Conservation (phyloP, 2,113 vertebrate genomes). For the Misgurnus mizolepis region DNA sequence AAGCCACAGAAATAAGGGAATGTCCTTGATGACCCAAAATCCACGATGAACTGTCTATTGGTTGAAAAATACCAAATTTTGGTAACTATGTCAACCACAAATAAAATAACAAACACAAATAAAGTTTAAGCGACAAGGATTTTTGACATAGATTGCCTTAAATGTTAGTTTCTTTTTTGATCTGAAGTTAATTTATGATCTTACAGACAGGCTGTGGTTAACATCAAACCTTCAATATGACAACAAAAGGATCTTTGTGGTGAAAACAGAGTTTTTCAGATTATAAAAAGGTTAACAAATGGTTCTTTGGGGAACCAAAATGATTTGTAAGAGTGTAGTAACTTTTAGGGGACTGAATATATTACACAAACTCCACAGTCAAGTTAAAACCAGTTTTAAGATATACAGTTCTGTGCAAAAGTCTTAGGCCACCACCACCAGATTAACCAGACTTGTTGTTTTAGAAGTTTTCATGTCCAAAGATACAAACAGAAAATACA, state of each 20-base stretch:
- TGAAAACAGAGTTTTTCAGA: no score
- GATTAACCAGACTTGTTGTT: no score
- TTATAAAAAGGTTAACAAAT: no score
- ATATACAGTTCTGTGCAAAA: background rate
- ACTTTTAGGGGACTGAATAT: no score
- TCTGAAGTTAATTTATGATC: background rate
- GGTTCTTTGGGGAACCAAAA: no score
- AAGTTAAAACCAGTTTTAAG: no score
- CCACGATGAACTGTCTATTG: conserved; percentile 1
- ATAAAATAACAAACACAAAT: conserved; percentile 7
- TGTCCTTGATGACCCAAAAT: conserved; percentile 10
- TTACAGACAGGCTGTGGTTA: conserved; percentile 14
- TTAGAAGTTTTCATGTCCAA: no score
- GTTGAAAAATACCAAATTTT: background rate
- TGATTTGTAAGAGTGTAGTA: no score
- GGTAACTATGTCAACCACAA: conserved; percentile 4
- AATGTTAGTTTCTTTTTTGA: background rate
- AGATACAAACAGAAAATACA: no score
- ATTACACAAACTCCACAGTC: no score
- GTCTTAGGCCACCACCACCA: no score
- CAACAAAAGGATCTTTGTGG: background rate
- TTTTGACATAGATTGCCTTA: background rate
- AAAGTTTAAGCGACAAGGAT: background rate
- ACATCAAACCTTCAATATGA: background rate
- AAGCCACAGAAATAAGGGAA: background rate